Evolutionary conservation across 2,888 invertebrate genomes (phyloP), one percentile per base, ranked within the genome.

Genomic region (Nemotelus nigrinus): DNA sequence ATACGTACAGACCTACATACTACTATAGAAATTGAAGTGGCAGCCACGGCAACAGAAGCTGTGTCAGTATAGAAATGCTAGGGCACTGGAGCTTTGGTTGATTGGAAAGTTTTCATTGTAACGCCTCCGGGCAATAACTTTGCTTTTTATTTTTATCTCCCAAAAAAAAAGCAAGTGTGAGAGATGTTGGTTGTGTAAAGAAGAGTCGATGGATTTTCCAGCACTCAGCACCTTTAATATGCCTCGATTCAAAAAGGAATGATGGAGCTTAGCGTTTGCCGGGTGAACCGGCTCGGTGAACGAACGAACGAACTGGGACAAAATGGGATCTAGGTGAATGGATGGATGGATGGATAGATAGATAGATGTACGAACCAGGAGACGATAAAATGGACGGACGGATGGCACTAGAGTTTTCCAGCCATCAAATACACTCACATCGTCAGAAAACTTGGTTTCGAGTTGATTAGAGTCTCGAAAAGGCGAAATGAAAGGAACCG

Each of bases 41-140:
- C 25, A 25, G 25, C 25, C 25, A 25, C 25, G 25, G 25, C 25
- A 25, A 25, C 25, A 25, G 25, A 25, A 25, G 25, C 25, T 25
- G 25, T 25, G 25, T 25, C 25, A 25, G 25, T 25, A 25, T 25
- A 70, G 53, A 39, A 55, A 55, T 41, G 41, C 6, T 4, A 39
- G 43, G 48, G n/a, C 10, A 2, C 25, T 25, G 25, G 43, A 63
- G 60, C 60, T 8, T 48, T 41, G 74, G 48, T 44, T 74, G 74
- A 74, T 74, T 74, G 74, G 47, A 50, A 50, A 60, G 47, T 74
- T 74, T 74, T 74, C 63, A 63, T 60, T 74, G 63, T 74, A 74
- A 72, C 60, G 72, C 72, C 72, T 57, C 72, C 72, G 8, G 72
- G 58, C 72, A 71, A 71, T 68, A 68, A 68, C 71, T 57, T 57